Evolutionary conservation across 2,888 invertebrate species (phyloP).

Genomic region (Calameuta pallipes): DNA sequence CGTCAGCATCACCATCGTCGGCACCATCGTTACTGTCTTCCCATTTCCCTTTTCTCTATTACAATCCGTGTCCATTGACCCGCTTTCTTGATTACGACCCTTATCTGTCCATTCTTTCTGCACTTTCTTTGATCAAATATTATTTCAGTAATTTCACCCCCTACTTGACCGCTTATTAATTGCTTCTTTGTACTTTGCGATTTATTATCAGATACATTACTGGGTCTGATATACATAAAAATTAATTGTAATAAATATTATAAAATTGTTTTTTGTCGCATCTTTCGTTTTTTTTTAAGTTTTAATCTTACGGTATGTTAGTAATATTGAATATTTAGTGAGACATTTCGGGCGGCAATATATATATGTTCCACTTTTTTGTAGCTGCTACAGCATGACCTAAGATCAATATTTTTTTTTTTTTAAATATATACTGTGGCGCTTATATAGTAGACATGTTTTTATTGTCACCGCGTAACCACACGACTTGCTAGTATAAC

Average conservation of each 20-base stretch:
- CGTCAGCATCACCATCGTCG: neutral
- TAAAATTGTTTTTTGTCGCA: neutral
- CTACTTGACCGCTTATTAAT: neutral
- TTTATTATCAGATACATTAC: neutral
- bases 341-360: neutral
- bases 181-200: neutral
- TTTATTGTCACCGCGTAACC: too few species aligned
- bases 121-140: neutral
- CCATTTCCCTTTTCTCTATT: neutral
- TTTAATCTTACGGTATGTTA: neutral
- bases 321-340: neutral
- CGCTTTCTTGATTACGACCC: neutral
- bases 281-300: neutral
- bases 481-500: neutral
- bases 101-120: neutral
- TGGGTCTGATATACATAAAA: neutral
- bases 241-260: neutral
- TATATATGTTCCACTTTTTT: too few species aligned
- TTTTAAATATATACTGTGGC: too few species aligned
- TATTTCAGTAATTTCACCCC: neutral
- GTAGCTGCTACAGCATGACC: too few species aligned
- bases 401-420: too few species aligned
- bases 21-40: neutral
- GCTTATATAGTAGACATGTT: too few species aligned
- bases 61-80: neutral